Conservation (phyloP, 2,113 vertebrate genomes). For the Opisthocomus hoazin region DNA sequence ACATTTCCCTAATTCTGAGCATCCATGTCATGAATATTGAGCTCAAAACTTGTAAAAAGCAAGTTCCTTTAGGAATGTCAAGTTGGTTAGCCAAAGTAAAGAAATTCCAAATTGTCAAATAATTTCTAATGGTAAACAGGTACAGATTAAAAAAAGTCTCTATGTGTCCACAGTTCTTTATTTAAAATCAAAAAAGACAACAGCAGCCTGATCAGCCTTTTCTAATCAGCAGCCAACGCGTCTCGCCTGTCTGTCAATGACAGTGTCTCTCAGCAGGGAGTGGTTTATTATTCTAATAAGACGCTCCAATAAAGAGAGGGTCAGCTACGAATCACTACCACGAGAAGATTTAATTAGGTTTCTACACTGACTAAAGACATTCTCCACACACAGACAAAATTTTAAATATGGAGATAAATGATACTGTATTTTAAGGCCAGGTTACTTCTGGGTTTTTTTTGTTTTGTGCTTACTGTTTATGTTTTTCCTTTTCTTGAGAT, state of each 20-base stretch:
- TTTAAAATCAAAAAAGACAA: background rate
- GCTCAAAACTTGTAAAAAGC: background rate
- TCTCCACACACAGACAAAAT: background rate
- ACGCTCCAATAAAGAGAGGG: background rate
- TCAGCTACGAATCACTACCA: background rate
- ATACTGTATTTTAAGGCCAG: background rate
- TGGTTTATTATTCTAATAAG: background rate
- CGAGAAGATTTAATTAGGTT: constrained; percentile 30
- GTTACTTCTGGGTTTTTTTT: background rate
- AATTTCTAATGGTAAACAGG: background rate
- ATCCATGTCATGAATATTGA: background rate
- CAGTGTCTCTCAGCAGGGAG: constrained; percentile 3
- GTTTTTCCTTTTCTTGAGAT: background rate
- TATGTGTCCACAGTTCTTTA: background rate
- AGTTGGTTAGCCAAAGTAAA: background rate
- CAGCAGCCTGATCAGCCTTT: background rate
- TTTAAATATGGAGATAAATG: background rate
- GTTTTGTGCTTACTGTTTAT: background rate
- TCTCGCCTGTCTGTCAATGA: background rate
- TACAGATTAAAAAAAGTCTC: background rate
- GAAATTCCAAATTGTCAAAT: background rate
- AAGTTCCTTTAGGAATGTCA: background rate
- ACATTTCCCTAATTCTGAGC: rapidly evolving
- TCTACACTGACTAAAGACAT: background rate
- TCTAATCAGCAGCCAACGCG: background rate